These are phyloP conservation scores for Troglohyphantes excavatus DNA, from an alignment of 2,888 invertebrate genomes.

Conservation along the genomic window DNA sequence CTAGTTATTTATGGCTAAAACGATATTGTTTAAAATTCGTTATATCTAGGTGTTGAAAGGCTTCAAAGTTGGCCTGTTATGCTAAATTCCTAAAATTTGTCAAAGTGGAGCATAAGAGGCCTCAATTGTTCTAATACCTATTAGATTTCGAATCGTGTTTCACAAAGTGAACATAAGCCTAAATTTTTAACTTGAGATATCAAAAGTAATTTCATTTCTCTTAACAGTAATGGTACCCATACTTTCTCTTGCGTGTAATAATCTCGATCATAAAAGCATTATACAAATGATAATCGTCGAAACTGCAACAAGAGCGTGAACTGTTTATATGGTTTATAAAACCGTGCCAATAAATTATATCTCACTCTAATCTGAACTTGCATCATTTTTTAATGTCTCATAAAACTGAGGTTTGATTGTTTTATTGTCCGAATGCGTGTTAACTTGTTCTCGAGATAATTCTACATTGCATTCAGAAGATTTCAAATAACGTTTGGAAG, in stretches of 20 bases:
- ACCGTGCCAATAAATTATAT: conserved; percentile 22
- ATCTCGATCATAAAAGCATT: not conserved
- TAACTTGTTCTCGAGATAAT: not conserved
- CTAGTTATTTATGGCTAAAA: too few species aligned
- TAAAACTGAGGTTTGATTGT: conserved; percentile 29
- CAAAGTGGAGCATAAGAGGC: too few species aligned
- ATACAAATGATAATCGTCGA: not conserved
- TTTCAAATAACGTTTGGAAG: not conserved
- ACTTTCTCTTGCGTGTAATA: not conserved
- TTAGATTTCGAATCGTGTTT: too few species aligned
- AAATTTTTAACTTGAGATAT: too few species aligned
- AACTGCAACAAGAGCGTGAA: not conserved
- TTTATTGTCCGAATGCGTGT: conserved; percentile 22
- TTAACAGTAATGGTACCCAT: not conserved
- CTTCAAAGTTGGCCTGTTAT: too few species aligned
- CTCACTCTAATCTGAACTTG: conserved; percentile 4
- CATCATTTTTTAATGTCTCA: conserved; percentile 30
- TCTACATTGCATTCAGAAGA: not conserved
- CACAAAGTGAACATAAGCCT: too few species aligned
- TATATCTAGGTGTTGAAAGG: too few species aligned
- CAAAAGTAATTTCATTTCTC: too few species aligned
- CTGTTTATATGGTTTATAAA: conserved; percentile 1
- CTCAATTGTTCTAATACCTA: not conserved
- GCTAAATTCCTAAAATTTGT: too few species aligned
- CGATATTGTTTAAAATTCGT: too few species aligned